Percentiles rank a stretch among this genome's conserved stretches.
Evolutionary conservation across 1,140 invertebrate species (phyloP).

Genomic region (Penaeus vannamei): DNA sequence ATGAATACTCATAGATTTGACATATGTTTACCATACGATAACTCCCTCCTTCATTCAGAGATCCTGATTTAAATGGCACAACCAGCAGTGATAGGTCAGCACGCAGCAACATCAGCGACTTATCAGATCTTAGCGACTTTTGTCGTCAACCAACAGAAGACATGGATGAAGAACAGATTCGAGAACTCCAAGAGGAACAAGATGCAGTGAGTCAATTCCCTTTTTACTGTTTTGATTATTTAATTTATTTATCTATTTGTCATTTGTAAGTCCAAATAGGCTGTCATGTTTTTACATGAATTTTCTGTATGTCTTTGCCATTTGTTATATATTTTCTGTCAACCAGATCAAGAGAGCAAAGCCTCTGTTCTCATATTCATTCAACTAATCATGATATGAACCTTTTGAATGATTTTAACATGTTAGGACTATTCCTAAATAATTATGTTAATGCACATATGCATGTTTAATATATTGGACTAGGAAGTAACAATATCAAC

Average conservation of each 20-base stretch:
- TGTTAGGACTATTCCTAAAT: no score
- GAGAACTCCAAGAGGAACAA: slow-evolving; percentile 48
- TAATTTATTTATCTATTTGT: background rate
- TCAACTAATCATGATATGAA: no score
- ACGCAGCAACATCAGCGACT: slow-evolving; percentile 36
- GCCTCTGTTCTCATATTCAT: no score
- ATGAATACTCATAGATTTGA: background rate
- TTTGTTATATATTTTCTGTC: no score
- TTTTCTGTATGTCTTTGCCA: no score
- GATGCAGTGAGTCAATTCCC: slow-evolving; percentile 52
- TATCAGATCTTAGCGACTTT: slow-evolving; percentile 59
- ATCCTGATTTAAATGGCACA: slow-evolving; percentile 34
- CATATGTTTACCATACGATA: background rate
- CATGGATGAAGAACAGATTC: slow-evolving; percentile 57
- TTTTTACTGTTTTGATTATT: background rate
- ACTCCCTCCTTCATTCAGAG: background rate
- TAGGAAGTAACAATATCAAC: no score
- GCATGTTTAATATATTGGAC: no score
- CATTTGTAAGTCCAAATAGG: background rate
- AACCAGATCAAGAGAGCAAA: no score
- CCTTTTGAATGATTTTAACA: no score
- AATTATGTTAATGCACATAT: no score
- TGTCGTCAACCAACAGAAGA: slow-evolving; percentile 53
- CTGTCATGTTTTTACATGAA: no score
- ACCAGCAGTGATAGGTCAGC: slow-evolving; percentile 45